phyloP scores from a whole-genome alignment of 1,140 invertebrate species.

The Neodiprion fabricii region DNA sequence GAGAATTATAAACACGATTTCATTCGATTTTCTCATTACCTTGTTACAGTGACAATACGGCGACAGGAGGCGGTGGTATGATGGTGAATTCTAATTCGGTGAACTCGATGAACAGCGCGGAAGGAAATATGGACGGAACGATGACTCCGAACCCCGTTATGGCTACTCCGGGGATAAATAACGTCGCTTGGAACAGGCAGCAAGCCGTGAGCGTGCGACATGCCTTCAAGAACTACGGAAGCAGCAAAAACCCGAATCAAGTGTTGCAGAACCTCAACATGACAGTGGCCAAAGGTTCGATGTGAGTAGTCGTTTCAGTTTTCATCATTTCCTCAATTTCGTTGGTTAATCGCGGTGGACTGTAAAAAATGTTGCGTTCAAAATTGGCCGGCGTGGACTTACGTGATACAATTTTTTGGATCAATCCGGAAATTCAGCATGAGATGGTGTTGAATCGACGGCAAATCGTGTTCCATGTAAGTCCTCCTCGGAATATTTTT shows the following conservation, averaged over 20 bases:
- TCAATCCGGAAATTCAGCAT: no score
- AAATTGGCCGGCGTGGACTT: no score
- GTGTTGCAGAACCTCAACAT: conserved; percentile 88
- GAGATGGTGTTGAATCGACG: no score
- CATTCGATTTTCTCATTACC: neutral
- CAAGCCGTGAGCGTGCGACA: conserved; percentile 84
- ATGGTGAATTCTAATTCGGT: conserved; percentile 31
- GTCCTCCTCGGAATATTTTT: no score
- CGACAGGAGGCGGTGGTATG: conserved; percentile 31
- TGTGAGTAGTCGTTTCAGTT: conserved; percentile 70
- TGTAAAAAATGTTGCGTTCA: no score
- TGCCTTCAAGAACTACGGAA: conserved; percentile 87
- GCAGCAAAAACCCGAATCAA: conserved; percentile 80
- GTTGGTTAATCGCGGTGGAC: no score
- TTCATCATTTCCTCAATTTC: no score
- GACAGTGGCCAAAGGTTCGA: conserved; percentile 90
- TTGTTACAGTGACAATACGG: conserved; percentile 40
- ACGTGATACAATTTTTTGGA: no score
- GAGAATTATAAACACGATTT: neutral
- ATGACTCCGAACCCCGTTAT: conserved; percentile 42
- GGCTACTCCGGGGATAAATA: conserved; percentile 53
- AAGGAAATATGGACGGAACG: conserved; percentile 28
- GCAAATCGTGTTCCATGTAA: no score
- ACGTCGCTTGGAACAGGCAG: conserved; percentile 67
- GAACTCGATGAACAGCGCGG: conserved; percentile 36